Conservation (phyloP, 2,888 invertebrate species). For the Pheosia gnoma region DNA sequence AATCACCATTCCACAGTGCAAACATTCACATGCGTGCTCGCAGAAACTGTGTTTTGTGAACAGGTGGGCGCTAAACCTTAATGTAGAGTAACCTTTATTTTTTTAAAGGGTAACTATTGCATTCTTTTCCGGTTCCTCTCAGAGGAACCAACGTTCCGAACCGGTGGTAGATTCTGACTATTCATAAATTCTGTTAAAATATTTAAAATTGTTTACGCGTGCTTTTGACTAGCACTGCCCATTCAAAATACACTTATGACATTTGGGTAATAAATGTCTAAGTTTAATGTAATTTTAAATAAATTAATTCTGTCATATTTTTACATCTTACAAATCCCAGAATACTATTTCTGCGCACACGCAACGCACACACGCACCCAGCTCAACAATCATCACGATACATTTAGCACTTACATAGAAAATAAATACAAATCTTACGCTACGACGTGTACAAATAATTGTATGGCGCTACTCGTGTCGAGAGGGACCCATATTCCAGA, state of each 20-base stretch:
- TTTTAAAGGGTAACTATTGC: too few relatives aligned
- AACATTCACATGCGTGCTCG: slow-evolving; percentile 4
- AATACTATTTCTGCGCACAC: slow-evolving; percentile 41
- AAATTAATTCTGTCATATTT: too few relatives aligned
- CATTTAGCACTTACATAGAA: slow-evolving; percentile 61
- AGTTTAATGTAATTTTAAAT: too few relatives aligned
- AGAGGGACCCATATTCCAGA: neutral
- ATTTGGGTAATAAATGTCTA: too few relatives aligned
- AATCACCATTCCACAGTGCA: slow-evolving; percentile 4
- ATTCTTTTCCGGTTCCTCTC: too few relatives aligned
- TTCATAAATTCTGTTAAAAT: too few relatives aligned
- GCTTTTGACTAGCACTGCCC: too few relatives aligned
- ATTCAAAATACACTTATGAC: too few relatives aligned
- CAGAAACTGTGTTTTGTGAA: slow-evolving; percentile 10
- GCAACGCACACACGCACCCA: slow-evolving; percentile 21
- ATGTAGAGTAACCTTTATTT: too few relatives aligned
- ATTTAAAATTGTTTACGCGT: too few relatives aligned
- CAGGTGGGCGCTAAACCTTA: neutral
- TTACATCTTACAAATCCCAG: neutral
- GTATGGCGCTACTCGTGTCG: neutral
- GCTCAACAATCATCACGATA: slow-evolving; percentile 50
- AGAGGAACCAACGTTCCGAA: too few relatives aligned
- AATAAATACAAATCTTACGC: slow-evolving; percentile 68
- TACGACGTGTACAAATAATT: slow-evolving; percentile 26
- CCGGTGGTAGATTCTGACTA: too few relatives aligned